Base-by-base conservation (phyloP, 2,797 vertebrate genomes). In the Macropodus opercularis region DNA sequence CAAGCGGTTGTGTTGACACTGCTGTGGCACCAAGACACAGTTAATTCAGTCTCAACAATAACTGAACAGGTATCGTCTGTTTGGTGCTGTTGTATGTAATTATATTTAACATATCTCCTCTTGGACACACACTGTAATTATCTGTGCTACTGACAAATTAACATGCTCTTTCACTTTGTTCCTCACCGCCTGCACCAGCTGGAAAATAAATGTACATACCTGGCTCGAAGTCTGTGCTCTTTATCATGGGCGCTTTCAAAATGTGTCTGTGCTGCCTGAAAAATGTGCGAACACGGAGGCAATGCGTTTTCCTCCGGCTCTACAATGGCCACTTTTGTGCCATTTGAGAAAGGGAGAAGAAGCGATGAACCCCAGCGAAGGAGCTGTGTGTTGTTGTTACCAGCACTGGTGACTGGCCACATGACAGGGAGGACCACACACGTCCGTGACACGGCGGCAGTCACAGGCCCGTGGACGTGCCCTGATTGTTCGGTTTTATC, bases 311-410 rank as follows among this genome's bases (percentile, higher is more conserved):
- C 29, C 43, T 18, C 41, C 4, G 53, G 4, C 15, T 27, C 47
- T 51, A 69, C 50, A 64, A 46, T 40, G 29, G 27, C 4, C 52
- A 11, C 56, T 69, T 52, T 50, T 69, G 50, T 72, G 56, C 34
- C n/a, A 15, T 63, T 56, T 31, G 13, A 67, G 62, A 59, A 42
- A 41, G 21, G 35, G 6, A 48, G 56, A 69, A 54, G 24, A 71
- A 72, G 42, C n/a, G 44, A 53, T 39, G 0, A 48, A 39, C 26
- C 18, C 11, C 22, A 15, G 10, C 23, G 46, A 22, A 56, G 61
- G 17, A 29, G 42, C 18, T 27, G 8, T 31, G 21, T 17, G 31
- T 47, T 22, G 3, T 24, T 29, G 21, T 31, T 35, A 9, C 52
- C 51, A 46, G 57, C 19, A 38, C 6, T 26, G n/a, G n/a, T n/a